Evolutionary conservation across 2,888 invertebrate species (phyloP).

Genomic region (Osedax frankpressi): DNA sequence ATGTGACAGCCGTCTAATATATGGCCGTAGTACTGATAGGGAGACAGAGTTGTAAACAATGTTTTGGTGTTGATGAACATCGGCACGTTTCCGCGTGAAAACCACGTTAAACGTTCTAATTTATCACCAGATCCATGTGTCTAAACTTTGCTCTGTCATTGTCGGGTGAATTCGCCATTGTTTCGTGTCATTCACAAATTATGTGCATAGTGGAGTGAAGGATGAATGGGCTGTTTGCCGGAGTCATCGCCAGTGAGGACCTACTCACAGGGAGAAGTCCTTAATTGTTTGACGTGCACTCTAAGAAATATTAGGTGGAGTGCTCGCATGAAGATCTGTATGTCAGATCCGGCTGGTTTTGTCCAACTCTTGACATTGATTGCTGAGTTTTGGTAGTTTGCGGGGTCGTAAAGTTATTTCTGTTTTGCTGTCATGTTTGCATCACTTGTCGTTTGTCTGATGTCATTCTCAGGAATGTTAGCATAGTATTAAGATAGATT

Average conservation of each 20-base stretch:
- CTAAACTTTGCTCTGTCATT: not conserved
- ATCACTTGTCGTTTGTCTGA: not conserved
- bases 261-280: not conserved
- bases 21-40: not conserved
- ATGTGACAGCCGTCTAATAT: not conserved
- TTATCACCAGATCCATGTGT: not conserved
- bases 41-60: not conserved
- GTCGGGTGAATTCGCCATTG: not conserved
- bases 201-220: conserved; percentile 2
- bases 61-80: not conserved
- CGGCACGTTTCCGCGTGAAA: not conserved
- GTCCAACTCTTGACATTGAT: not conserved
- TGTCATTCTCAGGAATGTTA: not conserved
- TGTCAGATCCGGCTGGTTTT: conserved; percentile 1
- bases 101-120: not conserved
- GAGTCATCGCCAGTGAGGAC: not conserved
- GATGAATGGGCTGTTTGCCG: conserved; percentile 4
- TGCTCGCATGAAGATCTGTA: not conserved
- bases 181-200: conserved; percentile 2
- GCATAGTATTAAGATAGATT: not conserved
- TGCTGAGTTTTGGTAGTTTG: not conserved
- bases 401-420: not conserved
- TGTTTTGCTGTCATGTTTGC: not conserved
- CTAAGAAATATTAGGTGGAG: conserved; percentile 4
- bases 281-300: conserved; percentile 1